Conservation (phyloP, 2,113 vertebrate genomes). For the Ceyx melanurus region DNA sequence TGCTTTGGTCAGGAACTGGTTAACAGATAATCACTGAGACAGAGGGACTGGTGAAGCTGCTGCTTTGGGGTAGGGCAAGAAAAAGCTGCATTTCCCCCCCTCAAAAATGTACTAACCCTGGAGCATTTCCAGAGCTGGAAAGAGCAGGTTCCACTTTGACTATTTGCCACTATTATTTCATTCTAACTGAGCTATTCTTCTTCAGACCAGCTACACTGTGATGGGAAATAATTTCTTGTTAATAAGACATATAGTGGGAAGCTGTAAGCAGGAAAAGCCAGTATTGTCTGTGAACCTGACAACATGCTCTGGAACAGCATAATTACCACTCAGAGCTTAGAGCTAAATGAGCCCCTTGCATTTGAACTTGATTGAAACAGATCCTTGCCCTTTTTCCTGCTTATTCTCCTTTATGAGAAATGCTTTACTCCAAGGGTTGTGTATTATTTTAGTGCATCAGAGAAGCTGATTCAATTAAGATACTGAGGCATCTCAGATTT, state of each 20-base stretch:
- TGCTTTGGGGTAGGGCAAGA: not conserved
- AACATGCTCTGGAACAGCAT: not conserved
- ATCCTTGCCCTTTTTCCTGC: not conserved
- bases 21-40: too few species aligned
- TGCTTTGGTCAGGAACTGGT: too few species aligned
- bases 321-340: not conserved
- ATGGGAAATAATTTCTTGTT: not conserved
- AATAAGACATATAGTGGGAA: not conserved
- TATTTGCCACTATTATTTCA: not conserved
- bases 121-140: not conserved
- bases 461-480: slow-evolving; percentile 8
- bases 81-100: not conserved
- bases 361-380: not conserved
- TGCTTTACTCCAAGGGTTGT: not conserved
- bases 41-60: not conserved
- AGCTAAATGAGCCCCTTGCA: not conserved
- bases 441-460: not conserved
- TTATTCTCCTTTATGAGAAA: not conserved
- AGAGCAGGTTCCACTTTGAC: not conserved
- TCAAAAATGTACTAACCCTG: not conserved
- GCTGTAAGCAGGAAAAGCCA: not conserved
- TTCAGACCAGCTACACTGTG: not conserved
- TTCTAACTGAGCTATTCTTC: not conserved
- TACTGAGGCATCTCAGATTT: not conserved
- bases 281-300: not conserved